phyloP scores from a whole-genome alignment of 1,140 invertebrate genomes.

The Elymnias hypermnestra region DNA sequence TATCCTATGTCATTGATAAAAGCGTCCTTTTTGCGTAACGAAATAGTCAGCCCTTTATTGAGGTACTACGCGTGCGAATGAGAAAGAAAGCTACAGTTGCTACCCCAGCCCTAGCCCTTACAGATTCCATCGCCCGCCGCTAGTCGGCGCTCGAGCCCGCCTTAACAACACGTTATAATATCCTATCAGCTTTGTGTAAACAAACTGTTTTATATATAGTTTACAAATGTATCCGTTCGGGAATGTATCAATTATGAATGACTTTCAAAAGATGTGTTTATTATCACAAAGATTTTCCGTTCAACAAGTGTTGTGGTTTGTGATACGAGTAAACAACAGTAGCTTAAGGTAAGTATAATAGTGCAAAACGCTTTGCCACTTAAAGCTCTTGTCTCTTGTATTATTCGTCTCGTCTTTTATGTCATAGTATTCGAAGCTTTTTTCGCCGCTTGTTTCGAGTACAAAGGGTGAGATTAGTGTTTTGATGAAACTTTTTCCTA shows the following conservation, averaged over 20 bases:
- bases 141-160: conserved; percentile 66
- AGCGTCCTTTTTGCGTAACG: conserved; percentile 64
- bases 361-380: conserved; percentile 10
- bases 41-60: conserved; percentile 38
- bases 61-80: conserved; percentile 43
- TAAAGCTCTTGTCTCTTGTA: neutral
- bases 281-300: neutral
- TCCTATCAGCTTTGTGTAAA: conserved; percentile 57
- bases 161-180: conserved; percentile 59
- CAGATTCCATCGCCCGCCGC: conserved; percentile 43
- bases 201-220: conserved; percentile 52
- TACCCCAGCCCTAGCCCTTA: conserved; percentile 41
- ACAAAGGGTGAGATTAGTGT: too few species aligned
- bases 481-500: too few species aligned
- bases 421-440: too few species aligned
- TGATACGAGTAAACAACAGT: conserved; percentile 7
- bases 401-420: too few species aligned
- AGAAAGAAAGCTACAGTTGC: conserved; percentile 24
- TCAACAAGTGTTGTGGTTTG: conserved; percentile 10
- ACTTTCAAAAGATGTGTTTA: too few species aligned
- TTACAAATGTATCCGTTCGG: conserved; percentile 20
- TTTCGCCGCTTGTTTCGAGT: too few species aligned
- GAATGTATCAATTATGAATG: too few species aligned
- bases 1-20: conserved; percentile 70
- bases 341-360: conserved; percentile 24